phyloP scores from a whole-genome alignment of 2,888 invertebrate genomes.

The Halictus ligatus region DNA sequence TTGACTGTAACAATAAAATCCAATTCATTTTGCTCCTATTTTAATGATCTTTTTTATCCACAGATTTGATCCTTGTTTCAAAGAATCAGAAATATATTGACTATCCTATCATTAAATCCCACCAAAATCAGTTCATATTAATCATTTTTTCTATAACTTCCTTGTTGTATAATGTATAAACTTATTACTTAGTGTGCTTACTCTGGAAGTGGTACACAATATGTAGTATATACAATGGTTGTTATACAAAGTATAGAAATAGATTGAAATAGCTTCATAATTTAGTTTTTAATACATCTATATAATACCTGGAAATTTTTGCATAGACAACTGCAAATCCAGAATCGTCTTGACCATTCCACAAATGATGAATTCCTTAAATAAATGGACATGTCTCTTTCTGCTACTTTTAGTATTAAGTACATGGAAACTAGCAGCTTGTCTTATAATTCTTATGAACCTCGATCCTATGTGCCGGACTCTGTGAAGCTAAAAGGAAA shows the following conservation, averaged over 20 bases:
- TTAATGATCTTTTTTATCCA: background rate
- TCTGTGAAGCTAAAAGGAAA: constrained; percentile 10
- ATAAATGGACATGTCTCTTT: background rate
- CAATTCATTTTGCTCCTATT: background rate
- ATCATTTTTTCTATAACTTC: background rate
- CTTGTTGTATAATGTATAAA: background rate
- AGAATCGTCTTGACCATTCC: constrained; percentile 23
- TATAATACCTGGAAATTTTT: constrained; percentile 20
- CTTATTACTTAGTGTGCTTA: background rate
- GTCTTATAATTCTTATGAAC: background rate
- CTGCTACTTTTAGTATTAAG: background rate
- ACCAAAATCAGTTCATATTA: background rate
- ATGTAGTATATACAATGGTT: background rate
- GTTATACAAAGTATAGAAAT: background rate
- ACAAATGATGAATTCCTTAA: background rate
- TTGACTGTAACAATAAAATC: background rate
- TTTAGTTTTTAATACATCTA: background rate
- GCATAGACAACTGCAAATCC: background rate
- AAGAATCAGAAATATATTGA: background rate
- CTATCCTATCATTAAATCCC: background rate
- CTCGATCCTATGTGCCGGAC: background rate
- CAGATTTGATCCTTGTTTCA: background rate
- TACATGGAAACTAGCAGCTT: background rate
- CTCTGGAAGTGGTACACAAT: background rate
- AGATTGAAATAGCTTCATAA: background rate